Percentiles rank a stretch among this genome's conserved stretches.
Evolutionary conservation across 2,888 invertebrate genomes (phyloP).

Genomic region (Drosophila mayaguana): DNA sequence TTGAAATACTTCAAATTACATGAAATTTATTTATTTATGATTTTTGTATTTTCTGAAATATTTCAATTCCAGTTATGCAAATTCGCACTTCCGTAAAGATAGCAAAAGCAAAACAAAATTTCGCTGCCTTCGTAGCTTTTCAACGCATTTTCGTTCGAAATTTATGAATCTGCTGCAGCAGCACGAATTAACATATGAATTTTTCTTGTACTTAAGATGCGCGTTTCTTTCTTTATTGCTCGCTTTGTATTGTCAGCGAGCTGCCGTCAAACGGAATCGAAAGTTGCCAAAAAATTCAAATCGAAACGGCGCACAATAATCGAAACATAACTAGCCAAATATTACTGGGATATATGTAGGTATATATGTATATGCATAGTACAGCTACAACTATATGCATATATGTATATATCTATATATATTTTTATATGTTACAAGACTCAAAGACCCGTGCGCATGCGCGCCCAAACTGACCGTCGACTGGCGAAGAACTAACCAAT

Average conservation of each 20-base stretch:
- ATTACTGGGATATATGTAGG: not conserved
- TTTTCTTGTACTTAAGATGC: slow-evolving; percentile 24
- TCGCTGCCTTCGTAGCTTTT: slow-evolving; percentile 47
- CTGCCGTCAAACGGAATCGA: slow-evolving; percentile 71
- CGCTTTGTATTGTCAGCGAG: slow-evolving; percentile 20
- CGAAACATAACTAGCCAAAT: slow-evolving; percentile 20
- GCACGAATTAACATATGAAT: slow-evolving; percentile 59
- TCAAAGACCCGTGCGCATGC: slow-evolving; percentile 78
- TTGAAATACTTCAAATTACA: not conserved
- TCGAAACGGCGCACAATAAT: slow-evolving; percentile 13
- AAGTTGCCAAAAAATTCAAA: slow-evolving; percentile 73
- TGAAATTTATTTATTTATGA: slow-evolving; percentile 29
- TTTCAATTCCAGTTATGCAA: slow-evolving; percentile 56
- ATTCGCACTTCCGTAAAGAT: slow-evolving; percentile 53
- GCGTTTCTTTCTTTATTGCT: slow-evolving; percentile 23
- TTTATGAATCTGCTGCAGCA: slow-evolving; percentile 43
- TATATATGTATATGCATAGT: not conserved
- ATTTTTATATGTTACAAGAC: slow-evolving; percentile 12
- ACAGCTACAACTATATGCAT: too few relatives aligned
- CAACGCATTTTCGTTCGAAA: slow-evolving; percentile 60
- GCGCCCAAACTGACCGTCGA: slow-evolving; percentile 84
- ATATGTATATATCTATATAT: not conserved
- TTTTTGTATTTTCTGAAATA: slow-evolving; percentile 13
- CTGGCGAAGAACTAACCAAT: slow-evolving; percentile 83
- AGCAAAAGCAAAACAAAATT: slow-evolving; percentile 47